Percentiles rank a stretch among this genome's conserved stretches.
These are phyloP conservation scores for Macaria notata DNA, from an alignment of 2,888 invertebrate species.

Conservation along the genomic window DNA sequence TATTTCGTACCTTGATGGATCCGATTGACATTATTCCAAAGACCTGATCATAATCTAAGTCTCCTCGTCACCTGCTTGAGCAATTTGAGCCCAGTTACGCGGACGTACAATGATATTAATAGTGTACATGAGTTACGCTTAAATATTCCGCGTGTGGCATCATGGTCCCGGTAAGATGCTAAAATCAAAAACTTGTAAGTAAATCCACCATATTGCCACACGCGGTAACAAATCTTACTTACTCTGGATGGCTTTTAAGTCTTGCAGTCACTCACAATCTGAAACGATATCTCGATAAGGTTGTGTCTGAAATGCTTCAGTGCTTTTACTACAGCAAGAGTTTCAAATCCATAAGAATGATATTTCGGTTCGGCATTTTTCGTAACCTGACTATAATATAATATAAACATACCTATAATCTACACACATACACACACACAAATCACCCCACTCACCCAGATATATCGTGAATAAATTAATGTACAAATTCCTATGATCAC, in stretches of 20 bases:
- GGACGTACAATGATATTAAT: not conserved
- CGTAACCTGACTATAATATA: constrained; percentile 25
- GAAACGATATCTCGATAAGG: constrained; percentile 31
- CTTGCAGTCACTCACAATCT: constrained; percentile 39
- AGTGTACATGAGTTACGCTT: not conserved
- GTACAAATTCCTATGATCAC: constrained; percentile 16
- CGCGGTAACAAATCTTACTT: not conserved
- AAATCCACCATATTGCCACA: not conserved
- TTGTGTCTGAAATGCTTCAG: constrained; percentile 36
- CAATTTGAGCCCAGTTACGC: not conserved
- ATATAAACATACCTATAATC: no score
- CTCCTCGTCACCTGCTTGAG: not conserved
- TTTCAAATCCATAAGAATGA: constrained; percentile 34
- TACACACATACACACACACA: no score
- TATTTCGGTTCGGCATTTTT: constrained; percentile 32
- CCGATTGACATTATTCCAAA: not conserved
- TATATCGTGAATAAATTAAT: constrained; percentile 16
- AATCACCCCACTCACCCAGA: constrained; percentile 16
- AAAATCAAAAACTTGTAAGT: not conserved
- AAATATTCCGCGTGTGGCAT: not conserved
- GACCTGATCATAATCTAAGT: not conserved
- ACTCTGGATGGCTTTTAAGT: constrained; percentile 31
- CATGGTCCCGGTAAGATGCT: not conserved
- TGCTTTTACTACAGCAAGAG: constrained; percentile 31
- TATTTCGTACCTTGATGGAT: not conserved